Percentiles rank a stretch among this genome's conserved stretches.
phyloP scores from a whole-genome alignment of 1,140 invertebrate species.

The Cydia strobilella region DNA sequence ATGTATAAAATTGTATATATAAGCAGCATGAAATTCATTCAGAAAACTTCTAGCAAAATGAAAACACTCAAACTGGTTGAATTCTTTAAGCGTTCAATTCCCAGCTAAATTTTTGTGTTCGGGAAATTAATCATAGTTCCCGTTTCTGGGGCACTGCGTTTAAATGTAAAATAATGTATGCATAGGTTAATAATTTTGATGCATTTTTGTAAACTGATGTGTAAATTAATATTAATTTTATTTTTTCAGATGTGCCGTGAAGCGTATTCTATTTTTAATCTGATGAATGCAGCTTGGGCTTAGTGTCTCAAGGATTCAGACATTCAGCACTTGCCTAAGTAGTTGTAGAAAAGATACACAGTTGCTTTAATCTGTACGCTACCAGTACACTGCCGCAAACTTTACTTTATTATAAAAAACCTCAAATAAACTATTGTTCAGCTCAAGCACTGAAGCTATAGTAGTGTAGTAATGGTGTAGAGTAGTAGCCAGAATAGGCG shows the following conservation, averaged over 20 bases:
- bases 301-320: constrained; percentile 19
- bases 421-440: too few relatives aligned
- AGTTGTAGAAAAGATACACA: background rate
- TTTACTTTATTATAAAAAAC: too few relatives aligned
- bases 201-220: background rate
- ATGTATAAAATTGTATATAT: background rate
- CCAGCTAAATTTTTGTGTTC: too few relatives aligned
- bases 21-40: background rate
- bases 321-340: background rate
- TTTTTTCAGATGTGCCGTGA: constrained; percentile 54
- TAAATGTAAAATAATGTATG: too few relatives aligned
- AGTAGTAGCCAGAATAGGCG: too few relatives aligned
- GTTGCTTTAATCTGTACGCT: background rate
- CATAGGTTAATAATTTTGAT: too few relatives aligned
- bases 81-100: too few relatives aligned
- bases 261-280: constrained; percentile 53
- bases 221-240: background rate
- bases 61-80: background rate
- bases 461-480: too few relatives aligned
- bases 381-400: too few relatives aligned
- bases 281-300: constrained; percentile 54
- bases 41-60: background rate
- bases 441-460: too few relatives aligned
- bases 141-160: too few relatives aligned
- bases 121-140: too few relatives aligned